Base-by-base conservation (phyloP, 2,797 vertebrate species). In the Pyrocephalus nanus region DNA sequence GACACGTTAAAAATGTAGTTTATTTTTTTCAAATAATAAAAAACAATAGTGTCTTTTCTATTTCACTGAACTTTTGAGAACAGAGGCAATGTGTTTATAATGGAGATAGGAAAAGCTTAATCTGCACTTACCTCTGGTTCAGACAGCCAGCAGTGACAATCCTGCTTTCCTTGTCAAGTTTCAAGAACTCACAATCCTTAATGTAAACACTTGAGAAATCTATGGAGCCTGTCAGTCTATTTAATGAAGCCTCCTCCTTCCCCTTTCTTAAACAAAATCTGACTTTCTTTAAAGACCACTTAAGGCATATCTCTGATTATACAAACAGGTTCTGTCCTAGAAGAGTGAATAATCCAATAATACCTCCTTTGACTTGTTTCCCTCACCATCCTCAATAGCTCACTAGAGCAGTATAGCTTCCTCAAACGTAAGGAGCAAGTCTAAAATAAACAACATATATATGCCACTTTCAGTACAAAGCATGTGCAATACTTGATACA, bases 121-220 rank as follows among this genome's bases (percentile, higher is more conserved):
- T 98, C 97, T 97, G 91, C 93, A 94, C 97, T 98, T 98, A 97
- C 97, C 95, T 97, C 92, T 90, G 79, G 90, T 95, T 96, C 96
- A 97, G 95, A 96, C 97, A 97, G 96, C 85, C 94, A 79, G 91
- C 95, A 50, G 95, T 97, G 97, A 97, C 97, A 97, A 97, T 95
- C 93, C 86, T 1, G 71, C 95, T 96, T 97, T 92, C 90, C 96
- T 97, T 97, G 97, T 98, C 97, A 97, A 97, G 96, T 98, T 97
- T 97, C 96, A 96, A 98, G 97, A 97, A 97, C 97, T 97, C 95
- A 84, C 96, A 97, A 96, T 98, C 97, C 97, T 98, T 98, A 98
- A 98, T 98, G 98, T 98, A 98, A 98, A 97, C 97, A 98, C 98
- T 98, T 96, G 97, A 98, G 97, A 98, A 97, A 97, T 97, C 97